Base-by-base conservation (phyloP, 2,113 vertebrate genomes). In the Chaenogobius annularis region DNA sequence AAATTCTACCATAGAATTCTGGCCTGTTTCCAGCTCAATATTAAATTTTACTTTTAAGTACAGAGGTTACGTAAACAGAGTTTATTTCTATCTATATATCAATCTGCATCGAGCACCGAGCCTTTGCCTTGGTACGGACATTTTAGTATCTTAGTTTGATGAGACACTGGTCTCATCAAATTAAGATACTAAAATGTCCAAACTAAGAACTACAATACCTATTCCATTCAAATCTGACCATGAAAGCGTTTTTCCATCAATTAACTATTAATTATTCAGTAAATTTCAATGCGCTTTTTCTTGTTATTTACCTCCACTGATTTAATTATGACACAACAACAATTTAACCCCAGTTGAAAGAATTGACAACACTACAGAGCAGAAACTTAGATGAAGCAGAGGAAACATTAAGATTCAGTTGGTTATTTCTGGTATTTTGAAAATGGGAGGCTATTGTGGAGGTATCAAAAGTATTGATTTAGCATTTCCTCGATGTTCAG, bases 401-500 rank as follows among this genome's bases (percentile, higher is more conserved):
- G 26, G 58, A 35, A 61, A 46, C 68, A 47, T 93, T 92, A 88
- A 85, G 80, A 93, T 93, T 93, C 91, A 77, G 71, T 63, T 83
- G 81, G 83, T 78, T 66, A 79, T 76, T 79, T 85, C 75, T 93
- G 90, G 89, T 92, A 93, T 93, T 93, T 93, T 77, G 85, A 59
- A 87, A 73, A 88, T 66, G 74, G 73, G 73, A 85, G 86, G 50
- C 73, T 82, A 69, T 85, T 91, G 79, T 90, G 89, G 80, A 88
- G 87, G 78, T 89, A 89, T 88, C 86, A 90, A 82, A 86, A 71
- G 40, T 91, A 93, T 93, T 82, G 92, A 93, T 92, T 93, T 93
- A 91, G 85, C 92, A 90, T 92, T 93, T 93, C 86, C 86, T 89
- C 71, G 76, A 88, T 86, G 89, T 85, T 86, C 69, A 64, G 90